These are phyloP conservation scores for Mactra quadrangularis DNA, from an alignment of 1,140 invertebrate genomes.

Conservation along the genomic window DNA sequence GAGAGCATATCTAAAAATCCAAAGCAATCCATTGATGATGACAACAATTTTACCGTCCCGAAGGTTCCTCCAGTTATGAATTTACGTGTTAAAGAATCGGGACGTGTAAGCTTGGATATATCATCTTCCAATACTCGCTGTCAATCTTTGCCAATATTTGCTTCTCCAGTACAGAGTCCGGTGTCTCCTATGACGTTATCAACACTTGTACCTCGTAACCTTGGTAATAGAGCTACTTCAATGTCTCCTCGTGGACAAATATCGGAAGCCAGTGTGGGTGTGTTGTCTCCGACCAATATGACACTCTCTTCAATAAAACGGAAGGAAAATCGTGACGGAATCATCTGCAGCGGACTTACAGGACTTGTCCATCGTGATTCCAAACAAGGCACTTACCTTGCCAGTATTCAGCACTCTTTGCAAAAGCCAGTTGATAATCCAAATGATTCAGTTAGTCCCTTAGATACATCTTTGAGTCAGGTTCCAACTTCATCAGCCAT, in stretches of 20 bases:
- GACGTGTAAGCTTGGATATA: not conserved
- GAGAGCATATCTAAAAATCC: not conserved
- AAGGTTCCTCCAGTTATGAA: conserved; percentile 29
- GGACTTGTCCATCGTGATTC: not conserved
- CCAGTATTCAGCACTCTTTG: conserved; percentile 54
- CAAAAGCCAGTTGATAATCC: conserved; percentile 39
- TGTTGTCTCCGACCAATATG: conserved; percentile 1
- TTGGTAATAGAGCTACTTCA: conserved; percentile 36
- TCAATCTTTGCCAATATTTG: conserved; percentile 54
- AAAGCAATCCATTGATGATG: not conserved
- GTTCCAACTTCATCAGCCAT: not conserved
- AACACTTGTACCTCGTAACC: not conserved
- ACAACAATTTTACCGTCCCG: conserved; percentile 53
- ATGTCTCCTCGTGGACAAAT: conserved; percentile 46
- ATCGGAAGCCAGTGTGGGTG: not conserved
- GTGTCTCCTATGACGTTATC: conserved; percentile 36
- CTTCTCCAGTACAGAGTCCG: conserved; percentile 46
- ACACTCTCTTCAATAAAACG: not conserved
- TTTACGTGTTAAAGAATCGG: not conserved
- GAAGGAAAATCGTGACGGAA: not conserved
- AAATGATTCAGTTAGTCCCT: not conserved
- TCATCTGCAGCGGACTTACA: not conserved
- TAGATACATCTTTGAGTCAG: not conserved
- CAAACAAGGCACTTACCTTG: conserved; percentile 35
- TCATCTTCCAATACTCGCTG: conserved; percentile 20